Evolutionary conservation across 2,113 vertebrate species (phyloP).

Genomic region (Pionites leucogaster): DNA sequence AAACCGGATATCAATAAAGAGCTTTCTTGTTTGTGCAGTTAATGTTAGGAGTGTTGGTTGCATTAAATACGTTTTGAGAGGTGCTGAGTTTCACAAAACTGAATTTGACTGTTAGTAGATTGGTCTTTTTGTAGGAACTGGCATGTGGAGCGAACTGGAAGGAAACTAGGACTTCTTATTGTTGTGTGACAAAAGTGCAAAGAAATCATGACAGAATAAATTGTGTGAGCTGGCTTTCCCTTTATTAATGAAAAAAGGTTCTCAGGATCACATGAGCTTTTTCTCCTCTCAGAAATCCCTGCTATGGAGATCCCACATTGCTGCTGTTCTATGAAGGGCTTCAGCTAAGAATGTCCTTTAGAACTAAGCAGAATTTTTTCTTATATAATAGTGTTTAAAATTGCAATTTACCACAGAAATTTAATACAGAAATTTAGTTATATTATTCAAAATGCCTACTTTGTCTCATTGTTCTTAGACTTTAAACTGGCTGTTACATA

Average conservation of each 20-base stretch:
- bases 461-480: not conserved
- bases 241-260: conserved; percentile 24
- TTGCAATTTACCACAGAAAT: not conserved
- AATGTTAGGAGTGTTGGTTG: not conserved
- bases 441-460: not conserved
- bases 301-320: not conserved
- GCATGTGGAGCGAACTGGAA: conserved; percentile 11
- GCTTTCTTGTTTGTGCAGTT: not conserved
- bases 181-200: conserved; percentile 2
- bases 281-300: not conserved
- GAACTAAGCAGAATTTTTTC: not conserved
- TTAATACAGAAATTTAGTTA: not conserved
- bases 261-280: conserved; percentile 15
- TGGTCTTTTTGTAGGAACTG: conserved; percentile 14
- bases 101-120: conserved; percentile 3
- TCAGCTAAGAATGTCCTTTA: not conserved
- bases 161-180: conserved; percentile 32
- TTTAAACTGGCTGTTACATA: not conserved
- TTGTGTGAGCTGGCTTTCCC: conserved; percentile 21
- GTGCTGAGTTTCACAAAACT: not conserved
- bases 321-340: not conserved
- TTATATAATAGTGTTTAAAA: not conserved
- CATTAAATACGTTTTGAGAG: not conserved
- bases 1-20: not conserved
- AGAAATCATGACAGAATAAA: conserved; percentile 45